Percentiles rank a stretch among this genome's conserved stretches.
Evolutionary conservation across 2,113 vertebrate species (phyloP).

Genomic region (Litocranius walleri): DNA sequence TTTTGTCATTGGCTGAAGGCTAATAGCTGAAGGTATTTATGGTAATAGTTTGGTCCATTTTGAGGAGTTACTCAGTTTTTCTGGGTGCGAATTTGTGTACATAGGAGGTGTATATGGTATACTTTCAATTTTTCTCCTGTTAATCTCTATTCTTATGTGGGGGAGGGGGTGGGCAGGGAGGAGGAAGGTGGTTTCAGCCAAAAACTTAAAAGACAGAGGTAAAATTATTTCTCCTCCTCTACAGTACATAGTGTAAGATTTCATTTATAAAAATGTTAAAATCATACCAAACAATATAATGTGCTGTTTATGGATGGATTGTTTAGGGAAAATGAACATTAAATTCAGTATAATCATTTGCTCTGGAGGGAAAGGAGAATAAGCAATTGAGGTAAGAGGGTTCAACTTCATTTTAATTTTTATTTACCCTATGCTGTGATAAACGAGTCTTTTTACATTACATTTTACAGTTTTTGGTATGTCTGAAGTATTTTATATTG

Average conservation of each 20-base stretch:
- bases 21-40: neutral
- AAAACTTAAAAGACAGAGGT: neutral
- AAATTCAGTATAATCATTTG: neutral
- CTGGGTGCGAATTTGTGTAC: neutral
- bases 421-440: neutral
- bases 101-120: neutral
- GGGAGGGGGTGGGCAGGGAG: accelerated
- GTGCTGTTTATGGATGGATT: neutral
- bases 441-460: neutral
- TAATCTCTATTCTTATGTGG: neutral
- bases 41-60: neutral
- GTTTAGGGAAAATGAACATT: neutral
- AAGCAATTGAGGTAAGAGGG: neutral
- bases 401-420: constrained; percentile 12
- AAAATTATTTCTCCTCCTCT: neutral
- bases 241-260: neutral
- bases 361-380: neutral
- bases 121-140: neutral
- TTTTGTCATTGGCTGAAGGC: neutral
- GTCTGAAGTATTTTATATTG: neutral
- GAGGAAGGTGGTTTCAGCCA: neutral
- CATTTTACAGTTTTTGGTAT: neutral
- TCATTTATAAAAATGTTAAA: neutral
- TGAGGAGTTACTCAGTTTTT: neutral
- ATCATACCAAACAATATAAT: neutral